A percentile compares a stretch with the other conserved stretches of the same genome.
Evolutionary conservation across 2,888 invertebrate species (phyloP).

Genomic region (Drosophila putrida): DNA sequence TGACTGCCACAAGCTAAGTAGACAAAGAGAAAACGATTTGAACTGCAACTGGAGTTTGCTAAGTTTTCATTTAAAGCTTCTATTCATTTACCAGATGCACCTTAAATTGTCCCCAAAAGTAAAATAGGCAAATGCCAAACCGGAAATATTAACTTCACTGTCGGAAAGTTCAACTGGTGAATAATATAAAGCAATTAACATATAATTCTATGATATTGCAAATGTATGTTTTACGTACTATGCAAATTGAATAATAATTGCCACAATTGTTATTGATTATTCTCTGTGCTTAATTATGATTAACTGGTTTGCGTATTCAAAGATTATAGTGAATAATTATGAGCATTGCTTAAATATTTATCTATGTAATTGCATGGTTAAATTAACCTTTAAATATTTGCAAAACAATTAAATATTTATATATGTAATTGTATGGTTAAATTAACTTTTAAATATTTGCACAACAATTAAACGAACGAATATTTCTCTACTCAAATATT

Average conservation of each 20-base stretch:
- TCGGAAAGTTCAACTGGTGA: not conserved
- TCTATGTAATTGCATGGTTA: not conserved
- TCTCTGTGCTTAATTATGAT: not conserved
- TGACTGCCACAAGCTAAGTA: constrained; percentile 22
- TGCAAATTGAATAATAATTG: not conserved
- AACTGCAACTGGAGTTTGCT: constrained; percentile 21
- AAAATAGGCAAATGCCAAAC: constrained; percentile 18
- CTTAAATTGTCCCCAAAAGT: constrained; percentile 4
- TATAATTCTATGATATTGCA: not conserved
- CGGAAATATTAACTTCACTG: not conserved
- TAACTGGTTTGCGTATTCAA: not conserved
- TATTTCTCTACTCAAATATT: too few relatives aligned
- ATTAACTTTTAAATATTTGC: not conserved
- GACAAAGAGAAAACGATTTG: not conserved
- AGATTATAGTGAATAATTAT: not conserved
- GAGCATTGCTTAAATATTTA: not conserved
- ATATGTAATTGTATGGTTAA: too few relatives aligned
- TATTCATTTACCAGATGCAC: not conserved
- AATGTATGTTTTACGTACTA: too few relatives aligned
- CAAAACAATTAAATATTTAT: not conserved
- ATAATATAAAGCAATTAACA: not conserved
- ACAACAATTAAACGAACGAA: not conserved
- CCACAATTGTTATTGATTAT: not conserved
- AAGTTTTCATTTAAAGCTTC: constrained; percentile 2
- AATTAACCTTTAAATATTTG: not conserved